These are phyloP conservation scores for Cyphomyrus plagiostoma DNA, from an alignment of 2,113 vertebrate species.

Conservation along the genomic window DNA sequence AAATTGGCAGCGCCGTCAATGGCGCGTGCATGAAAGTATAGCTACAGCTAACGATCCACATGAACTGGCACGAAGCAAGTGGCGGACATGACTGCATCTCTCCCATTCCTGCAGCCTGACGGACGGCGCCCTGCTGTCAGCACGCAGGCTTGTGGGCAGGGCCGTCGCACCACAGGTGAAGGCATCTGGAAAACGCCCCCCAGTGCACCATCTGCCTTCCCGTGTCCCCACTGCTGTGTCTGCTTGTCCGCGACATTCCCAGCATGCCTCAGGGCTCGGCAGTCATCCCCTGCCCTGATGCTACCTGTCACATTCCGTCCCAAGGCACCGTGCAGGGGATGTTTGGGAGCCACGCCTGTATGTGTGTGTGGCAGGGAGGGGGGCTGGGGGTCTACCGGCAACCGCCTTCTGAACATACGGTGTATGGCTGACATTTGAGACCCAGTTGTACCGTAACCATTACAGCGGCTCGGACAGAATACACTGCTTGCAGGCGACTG, in stretches of 20 bases:
- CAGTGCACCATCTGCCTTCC: conserved; percentile 1
- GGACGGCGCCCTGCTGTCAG: background rate
- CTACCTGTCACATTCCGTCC: background rate
- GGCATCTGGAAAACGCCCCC: conserved; percentile 8
- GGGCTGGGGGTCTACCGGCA: background rate
- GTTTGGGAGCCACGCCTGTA: background rate
- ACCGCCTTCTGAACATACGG: background rate
- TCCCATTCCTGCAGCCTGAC: background rate
- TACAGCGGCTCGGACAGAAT: conserved; percentile 9
- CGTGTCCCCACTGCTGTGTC: background rate
- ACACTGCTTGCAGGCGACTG: background rate
- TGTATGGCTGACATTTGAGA: conserved; percentile 17
- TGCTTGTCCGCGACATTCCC: background rate
- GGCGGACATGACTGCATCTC: background rate
- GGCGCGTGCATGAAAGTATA: background rate
- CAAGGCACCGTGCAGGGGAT: background rate
- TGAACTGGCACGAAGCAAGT: background rate
- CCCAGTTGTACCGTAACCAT: conserved; percentile 18
- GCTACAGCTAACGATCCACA: background rate
- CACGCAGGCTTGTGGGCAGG: background rate
- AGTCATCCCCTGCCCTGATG: background rate
- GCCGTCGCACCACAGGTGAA: background rate
- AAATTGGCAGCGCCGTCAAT: background rate
- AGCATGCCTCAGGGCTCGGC: conserved; percentile 7
- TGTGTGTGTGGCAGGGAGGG: background rate